These are phyloP conservation scores for Toxostoma redivivum DNA, from an alignment of 2,113 vertebrate genomes.

Conservation along the genomic window DNA sequence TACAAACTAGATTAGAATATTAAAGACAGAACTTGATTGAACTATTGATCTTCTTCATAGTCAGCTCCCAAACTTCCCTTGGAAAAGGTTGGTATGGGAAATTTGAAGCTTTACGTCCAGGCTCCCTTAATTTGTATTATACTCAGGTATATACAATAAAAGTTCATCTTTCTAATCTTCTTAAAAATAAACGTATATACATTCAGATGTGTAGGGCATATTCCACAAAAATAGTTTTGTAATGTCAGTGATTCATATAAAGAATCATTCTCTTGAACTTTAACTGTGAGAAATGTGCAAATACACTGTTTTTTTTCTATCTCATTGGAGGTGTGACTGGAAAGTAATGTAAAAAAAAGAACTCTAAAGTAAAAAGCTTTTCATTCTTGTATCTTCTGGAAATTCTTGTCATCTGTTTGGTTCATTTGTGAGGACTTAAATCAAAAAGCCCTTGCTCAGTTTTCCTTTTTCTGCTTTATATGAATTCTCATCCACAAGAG, in stretches of 20 bases:
- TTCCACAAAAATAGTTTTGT: not conserved
- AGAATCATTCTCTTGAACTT: not conserved
- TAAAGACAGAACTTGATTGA: not conserved
- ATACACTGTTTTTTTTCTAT: not conserved
- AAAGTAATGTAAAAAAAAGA: not conserved
- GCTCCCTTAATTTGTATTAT: not conserved
- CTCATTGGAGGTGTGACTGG: not conserved
- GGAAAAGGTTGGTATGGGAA: not conserved
- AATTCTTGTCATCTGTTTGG: conserved; percentile 11
- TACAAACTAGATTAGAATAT: not conserved
- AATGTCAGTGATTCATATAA: not conserved
- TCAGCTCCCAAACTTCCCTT: not conserved
- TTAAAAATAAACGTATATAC: not conserved
- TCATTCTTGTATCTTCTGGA: conserved; percentile 2
- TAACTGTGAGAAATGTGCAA: not conserved
- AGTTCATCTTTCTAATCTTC: not conserved
- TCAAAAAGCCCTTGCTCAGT: not conserved
- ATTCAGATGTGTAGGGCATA: not conserved
- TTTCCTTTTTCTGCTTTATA: not conserved
- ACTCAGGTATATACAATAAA: not conserved
- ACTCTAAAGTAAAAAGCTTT: not conserved
- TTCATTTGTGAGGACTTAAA: not conserved
- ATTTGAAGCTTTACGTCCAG: not conserved
- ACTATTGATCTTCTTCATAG: not conserved
- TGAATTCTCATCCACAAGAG: not conserved